Evolutionary conservation across 2,797 vertebrate genomes (phyloP).

Genomic region (Melanogrammus aeglefinus): DNA sequence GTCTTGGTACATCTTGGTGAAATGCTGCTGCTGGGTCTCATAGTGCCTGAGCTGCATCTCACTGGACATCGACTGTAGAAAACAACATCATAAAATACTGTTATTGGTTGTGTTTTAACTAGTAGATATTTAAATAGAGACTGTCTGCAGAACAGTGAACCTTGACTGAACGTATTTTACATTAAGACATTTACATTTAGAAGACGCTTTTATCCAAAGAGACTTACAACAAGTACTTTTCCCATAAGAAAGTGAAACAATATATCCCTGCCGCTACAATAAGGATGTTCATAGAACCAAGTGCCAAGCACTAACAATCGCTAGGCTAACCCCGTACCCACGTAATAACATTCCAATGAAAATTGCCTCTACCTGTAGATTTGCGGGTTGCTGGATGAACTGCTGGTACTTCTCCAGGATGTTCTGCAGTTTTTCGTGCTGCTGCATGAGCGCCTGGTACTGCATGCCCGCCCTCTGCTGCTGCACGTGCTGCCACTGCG

Average conservation of each 20-base stretch:
- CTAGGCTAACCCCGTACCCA: too few species aligned
- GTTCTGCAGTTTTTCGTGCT: constrained; percentile 90
- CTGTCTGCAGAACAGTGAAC: background rate
- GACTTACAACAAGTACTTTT: too few species aligned
- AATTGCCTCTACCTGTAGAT: constrained; percentile 77
- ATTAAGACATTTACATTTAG: too few species aligned
- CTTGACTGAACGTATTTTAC: background rate
- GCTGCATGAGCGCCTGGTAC: constrained; percentile 96
- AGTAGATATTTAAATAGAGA: background rate
- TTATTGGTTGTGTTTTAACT: background rate
- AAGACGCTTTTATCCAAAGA: too few species aligned
- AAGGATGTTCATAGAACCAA: too few species aligned
- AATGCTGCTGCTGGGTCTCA: constrained; percentile 89
- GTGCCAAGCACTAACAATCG: too few species aligned
- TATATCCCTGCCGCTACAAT: too few species aligned
- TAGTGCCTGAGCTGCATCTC: constrained; percentile 91
- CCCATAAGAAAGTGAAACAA: too few species aligned
- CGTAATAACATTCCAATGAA: background rate
- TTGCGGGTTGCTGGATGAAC: constrained; percentile 85
- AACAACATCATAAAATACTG: constrained; percentile 12
- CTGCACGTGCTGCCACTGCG: constrained; percentile 97
- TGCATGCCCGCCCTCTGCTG: constrained; percentile 91
- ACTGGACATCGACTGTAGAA: constrained; percentile 82
- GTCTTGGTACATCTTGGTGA: constrained; percentile 86
- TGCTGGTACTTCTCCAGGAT: constrained; percentile 91